phyloP scores from a whole-genome alignment of 2,888 invertebrate genomes.

The Drosophila longiperda region DNA sequence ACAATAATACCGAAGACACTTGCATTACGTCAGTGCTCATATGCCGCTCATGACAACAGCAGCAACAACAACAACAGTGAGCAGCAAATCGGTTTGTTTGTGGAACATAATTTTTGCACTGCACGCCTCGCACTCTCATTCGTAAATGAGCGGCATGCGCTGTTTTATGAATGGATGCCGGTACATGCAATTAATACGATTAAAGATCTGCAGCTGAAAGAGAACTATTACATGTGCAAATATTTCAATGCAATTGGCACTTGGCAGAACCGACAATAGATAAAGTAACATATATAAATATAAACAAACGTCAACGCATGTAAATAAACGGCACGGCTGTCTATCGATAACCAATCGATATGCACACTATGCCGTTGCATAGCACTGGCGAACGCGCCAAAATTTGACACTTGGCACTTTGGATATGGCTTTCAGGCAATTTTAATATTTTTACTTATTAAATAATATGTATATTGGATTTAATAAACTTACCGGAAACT shows the following conservation, averaged over 20 bases:
- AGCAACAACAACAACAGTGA: slow-evolving; percentile 46
- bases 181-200: slow-evolving; percentile 38
- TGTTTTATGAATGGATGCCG: slow-evolving; percentile 67
- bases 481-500: slow-evolving; percentile 88
- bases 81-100: slow-evolving; percentile 65
- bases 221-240: slow-evolving; percentile 25
- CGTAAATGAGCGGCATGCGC: slow-evolving; percentile 45
- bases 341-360: slow-evolving; percentile 37
- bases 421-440: slow-evolving; percentile 44
- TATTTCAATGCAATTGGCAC: slow-evolving; percentile 1
- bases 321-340: slow-evolving; percentile 3
- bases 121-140: slow-evolving; percentile 47
- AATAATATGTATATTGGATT: not conserved
- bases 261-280: not conserved
- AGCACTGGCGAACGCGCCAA: slow-evolving; percentile 47
- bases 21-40: slow-evolving; percentile 59
- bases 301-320: slow-evolving; percentile 4
- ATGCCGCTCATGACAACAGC: slow-evolving; percentile 51
- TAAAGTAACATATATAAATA: slow-evolving; percentile 8
- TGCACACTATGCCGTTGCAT: slow-evolving; percentile 16
- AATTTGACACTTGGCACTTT: slow-evolving; percentile 13
- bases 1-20: slow-evolving; percentile 53
- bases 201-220: slow-evolving; percentile 36
- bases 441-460: not conserved
- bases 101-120: slow-evolving; percentile 57